A percentile compares a stretch with the other conserved stretches of the same genome.
Conservation (phyloP, 2,113 vertebrate genomes). For the Aix galericulata region DNA sequence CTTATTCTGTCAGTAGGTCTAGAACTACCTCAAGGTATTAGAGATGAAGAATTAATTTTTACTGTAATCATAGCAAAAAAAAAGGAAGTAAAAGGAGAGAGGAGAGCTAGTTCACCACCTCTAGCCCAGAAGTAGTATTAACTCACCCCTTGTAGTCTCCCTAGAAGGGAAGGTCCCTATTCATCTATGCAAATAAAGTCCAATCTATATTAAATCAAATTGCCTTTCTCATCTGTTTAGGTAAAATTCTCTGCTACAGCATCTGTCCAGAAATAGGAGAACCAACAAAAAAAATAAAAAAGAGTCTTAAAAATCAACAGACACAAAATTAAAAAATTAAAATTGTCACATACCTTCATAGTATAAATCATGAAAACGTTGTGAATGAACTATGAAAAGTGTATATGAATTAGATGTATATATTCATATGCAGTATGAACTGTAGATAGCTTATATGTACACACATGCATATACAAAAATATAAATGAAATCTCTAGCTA, state of each 20-base stretch:
- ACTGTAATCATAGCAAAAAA: not conserved
- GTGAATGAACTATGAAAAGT: not conserved
- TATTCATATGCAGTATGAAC: not conserved
- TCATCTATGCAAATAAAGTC: not conserved
- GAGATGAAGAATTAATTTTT: not conserved
- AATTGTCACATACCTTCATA: not conserved
- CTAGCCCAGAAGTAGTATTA: not conserved
- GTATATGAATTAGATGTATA: not conserved
- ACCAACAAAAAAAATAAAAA: not conserved
- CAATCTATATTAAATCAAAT: not conserved
- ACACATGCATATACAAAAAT: not conserved
- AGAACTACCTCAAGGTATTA: not conserved
- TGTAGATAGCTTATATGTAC: not conserved
- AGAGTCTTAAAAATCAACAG: not conserved
- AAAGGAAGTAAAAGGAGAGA: not conserved
- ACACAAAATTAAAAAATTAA: not conserved
- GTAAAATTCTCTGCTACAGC: not conserved
- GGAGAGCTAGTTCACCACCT: not conserved
- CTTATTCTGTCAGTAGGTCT: not conserved
- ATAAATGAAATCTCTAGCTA: not conserved
- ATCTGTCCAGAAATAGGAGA: not conserved
- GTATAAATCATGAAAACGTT: not conserved
- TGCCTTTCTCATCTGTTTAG: not conserved
- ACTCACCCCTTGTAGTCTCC: not conserved
- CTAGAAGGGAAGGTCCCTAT: not conserved